phyloP scores from a whole-genome alignment of 2,113 vertebrate species.

The Meles meles region DNA sequence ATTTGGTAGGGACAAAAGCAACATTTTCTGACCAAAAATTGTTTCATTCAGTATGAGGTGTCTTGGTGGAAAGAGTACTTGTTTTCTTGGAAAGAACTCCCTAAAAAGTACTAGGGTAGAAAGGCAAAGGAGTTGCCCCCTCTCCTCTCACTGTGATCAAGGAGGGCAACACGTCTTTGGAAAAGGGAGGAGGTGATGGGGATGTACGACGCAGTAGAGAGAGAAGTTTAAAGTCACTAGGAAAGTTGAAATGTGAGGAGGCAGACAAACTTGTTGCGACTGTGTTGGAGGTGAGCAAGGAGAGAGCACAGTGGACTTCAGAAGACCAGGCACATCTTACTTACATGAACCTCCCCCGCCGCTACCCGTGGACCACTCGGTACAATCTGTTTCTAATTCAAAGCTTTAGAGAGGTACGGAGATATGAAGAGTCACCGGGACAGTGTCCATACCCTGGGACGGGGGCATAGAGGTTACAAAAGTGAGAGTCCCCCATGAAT shows the following conservation, averaged over 20 bases:
- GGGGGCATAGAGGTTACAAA: not conserved
- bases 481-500: not conserved
- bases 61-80: not conserved
- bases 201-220: not conserved
- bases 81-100: not conserved
- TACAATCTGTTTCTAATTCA: not conserved
- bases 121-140: too few species aligned
- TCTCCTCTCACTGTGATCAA: not conserved
- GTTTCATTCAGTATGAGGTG: not conserved
- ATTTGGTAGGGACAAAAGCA: not conserved
- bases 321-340: not conserved
- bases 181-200: not conserved
- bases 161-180: not conserved
- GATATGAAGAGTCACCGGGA: not conserved
- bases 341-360: too few species aligned
- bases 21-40: not conserved
- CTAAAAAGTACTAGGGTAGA: too few species aligned
- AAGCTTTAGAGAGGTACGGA: not conserved
- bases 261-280: not conserved
- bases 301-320: too few species aligned
- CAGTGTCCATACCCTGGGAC: not conserved
- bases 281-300: not conserved
- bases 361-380: not conserved
- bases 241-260: too few species aligned
- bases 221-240: not conserved